phyloP scores from a whole-genome alignment of 2,888 invertebrate species.

The Endomychus coccineus region DNA sequence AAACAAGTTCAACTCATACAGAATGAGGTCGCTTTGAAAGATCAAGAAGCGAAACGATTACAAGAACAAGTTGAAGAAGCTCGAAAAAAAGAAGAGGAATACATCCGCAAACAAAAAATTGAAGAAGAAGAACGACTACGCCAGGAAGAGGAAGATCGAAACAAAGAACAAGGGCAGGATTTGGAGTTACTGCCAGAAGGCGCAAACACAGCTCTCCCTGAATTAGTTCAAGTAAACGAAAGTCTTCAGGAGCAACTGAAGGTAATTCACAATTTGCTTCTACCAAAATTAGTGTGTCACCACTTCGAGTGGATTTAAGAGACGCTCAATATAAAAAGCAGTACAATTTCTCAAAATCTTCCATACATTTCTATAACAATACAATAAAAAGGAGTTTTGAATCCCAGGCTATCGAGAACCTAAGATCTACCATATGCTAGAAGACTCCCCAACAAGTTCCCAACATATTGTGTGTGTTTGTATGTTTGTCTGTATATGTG shows the following conservation, averaged over 20 bases:
- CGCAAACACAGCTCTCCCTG: conserved; percentile 34
- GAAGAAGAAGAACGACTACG: conserved; percentile 24
- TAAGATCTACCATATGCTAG: no score
- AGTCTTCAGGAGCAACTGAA: conserved; percentile 36
- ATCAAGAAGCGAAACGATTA: conserved; percentile 34
- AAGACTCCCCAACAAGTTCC: no score
- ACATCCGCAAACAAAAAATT: conserved; percentile 25
- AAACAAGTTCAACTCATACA: conserved; percentile 38
- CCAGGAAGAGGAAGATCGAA: conserved; percentile 20
- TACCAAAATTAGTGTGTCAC: no score
- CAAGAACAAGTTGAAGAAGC: conserved; percentile 37
- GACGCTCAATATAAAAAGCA: no score
- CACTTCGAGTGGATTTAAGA: no score
- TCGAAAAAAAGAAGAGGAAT: conserved; percentile 30
- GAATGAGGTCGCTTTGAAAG: conserved; percentile 34
- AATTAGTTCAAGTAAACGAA: conserved; percentile 34
- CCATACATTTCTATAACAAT: no score
- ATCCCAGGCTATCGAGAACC: no score
- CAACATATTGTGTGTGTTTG: no score
- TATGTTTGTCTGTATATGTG: no score
- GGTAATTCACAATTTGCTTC: no score
- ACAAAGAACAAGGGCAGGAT: conserved; percentile 17
- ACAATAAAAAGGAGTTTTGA: no score
- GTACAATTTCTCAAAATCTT: no score
- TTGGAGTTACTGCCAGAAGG: conserved; percentile 32